A percentile compares a stretch with the other conserved stretches of the same genome.
phyloP scores from a whole-genome alignment of 1,140 invertebrate species.

The Camponotus vicinus region DNA sequence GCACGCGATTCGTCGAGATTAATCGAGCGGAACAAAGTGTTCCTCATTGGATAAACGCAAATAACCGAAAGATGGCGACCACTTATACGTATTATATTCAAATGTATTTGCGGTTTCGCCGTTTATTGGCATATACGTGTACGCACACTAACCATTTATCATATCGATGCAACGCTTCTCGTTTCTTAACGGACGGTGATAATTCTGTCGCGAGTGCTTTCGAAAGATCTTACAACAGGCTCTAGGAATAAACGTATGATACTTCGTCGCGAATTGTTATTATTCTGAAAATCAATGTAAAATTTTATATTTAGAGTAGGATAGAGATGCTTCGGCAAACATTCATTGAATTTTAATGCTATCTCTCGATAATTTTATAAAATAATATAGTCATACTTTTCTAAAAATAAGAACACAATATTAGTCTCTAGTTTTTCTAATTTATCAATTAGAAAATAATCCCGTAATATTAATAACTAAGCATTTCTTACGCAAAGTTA shows the following conservation, averaged over 20 bases:
- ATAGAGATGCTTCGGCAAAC: not conserved
- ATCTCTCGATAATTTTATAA: not conserved
- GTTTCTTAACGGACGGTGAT: conserved; percentile 16
- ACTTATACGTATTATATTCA: conserved; percentile 14
- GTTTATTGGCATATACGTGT: not conserved
- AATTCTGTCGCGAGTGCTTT: not conserved
- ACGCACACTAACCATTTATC: conserved; percentile 39
- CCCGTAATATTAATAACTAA: not conserved
- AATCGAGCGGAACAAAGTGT: conserved; percentile 52
- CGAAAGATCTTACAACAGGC: conserved; percentile 1
- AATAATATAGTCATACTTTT: not conserved
- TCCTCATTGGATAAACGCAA: conserved; percentile 34
- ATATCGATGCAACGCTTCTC: not conserved
- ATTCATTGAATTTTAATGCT: not conserved
- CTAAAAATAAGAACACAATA: not conserved
- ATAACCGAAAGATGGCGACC: conserved; percentile 46
- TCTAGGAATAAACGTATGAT: conserved; percentile 19
- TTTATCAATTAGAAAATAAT: not conserved
- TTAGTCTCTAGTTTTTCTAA: not conserved
- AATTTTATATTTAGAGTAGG: conserved; percentile 1
- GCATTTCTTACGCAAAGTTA: not conserved
- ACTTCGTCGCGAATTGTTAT: not conserved
- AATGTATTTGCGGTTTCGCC: conserved; percentile 25
- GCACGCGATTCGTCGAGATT: conserved; percentile 47
- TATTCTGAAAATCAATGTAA: not conserved